Base-by-base conservation (phyloP, 2,888 invertebrate species). In the Stegophylla sp. region DNA sequence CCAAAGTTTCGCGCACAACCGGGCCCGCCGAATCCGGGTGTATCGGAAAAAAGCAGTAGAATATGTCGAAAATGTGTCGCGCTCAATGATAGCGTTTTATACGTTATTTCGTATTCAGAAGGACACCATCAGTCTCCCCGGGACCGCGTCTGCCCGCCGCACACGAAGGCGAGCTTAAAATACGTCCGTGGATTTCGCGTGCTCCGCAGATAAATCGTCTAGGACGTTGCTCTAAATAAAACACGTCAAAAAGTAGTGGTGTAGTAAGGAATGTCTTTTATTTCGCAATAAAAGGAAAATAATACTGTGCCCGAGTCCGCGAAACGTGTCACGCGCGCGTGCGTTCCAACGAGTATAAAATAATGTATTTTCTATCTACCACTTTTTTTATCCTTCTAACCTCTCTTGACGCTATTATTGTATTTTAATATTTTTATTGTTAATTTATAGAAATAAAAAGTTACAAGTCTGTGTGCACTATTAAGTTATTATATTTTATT, bases 51-150 rank as follows among this genome's bases (percentile, higher is more conserved):
- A 64, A 64, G 74, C 51, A 75, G 63, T 75, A 75, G 74, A 75
- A 75, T 75, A 17, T 20, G n/a, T n/a, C 63, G 23, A 75, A 75
- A 63, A 75, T 51, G 51, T 51, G 63, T 75, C 23, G 74, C 51
- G 15, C 23, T n/a, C n/a, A 34, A 63, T 17, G 74, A 74, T 74
- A 63, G 34, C 15, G 20, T 74, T 74, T 74, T 74, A 63, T 74
- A 74, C 51, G 51, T 75, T 75, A 51, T 75, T 75, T 75, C 41
- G 74, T 75, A 75, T 75, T 75, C 63, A 64, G 63, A 41, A 63
- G 63, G 23, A 63, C 74, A 51, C 51, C 23, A 61, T 61, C 73
- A 41, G 51, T 75, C 63, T 64, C 48, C 23, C 51, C 17, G 34
- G 34, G 34, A 63, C n/a, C n/a, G n/a, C 34, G 7, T 3, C 34